phyloP scores from a whole-genome alignment of 1,140 invertebrate genomes.

The Panagrolaimus sp. region DNA sequence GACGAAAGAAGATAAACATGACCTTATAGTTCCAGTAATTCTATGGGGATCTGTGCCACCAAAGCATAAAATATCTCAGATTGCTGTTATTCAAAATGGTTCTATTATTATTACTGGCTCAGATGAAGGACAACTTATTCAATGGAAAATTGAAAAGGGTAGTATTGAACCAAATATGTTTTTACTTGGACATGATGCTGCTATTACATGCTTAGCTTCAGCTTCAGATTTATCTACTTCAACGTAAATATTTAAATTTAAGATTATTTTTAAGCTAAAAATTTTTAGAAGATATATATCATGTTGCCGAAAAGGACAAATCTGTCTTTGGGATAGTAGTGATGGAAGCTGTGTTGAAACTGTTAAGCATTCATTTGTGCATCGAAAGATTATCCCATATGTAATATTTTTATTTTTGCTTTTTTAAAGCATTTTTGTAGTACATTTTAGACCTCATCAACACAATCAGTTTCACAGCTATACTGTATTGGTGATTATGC shows the following conservation, averaged over 20 bases:
- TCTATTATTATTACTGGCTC: slow-evolving; percentile 88
- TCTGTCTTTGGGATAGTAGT: slow-evolving; percentile 93
- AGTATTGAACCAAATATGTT: slow-evolving; percentile 82
- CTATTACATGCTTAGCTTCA: slow-evolving; percentile 79
- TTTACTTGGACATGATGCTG: slow-evolving; percentile 85
- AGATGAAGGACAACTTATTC: slow-evolving; percentile 92
- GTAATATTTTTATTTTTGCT: slow-evolving; percentile 28
- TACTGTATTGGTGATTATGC: slow-evolving; percentile 95
- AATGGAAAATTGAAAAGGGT: slow-evolving; percentile 79
- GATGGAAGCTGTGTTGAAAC: slow-evolving; percentile 91
- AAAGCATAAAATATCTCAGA: slow-evolving; percentile 88
- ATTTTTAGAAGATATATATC: slow-evolving; percentile 46
- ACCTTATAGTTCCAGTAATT: slow-evolving; percentile 86
- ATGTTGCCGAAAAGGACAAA: slow-evolving; percentile 65
- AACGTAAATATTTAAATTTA: slow-evolving; percentile 72
- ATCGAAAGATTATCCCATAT: slow-evolving; percentile 80
- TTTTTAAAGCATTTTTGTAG: neutral
- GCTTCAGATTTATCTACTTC: slow-evolving; percentile 69
- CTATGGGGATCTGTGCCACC: slow-evolving; percentile 90
- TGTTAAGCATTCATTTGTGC: slow-evolving; percentile 78
- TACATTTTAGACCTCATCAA: slow-evolving; percentile 5
- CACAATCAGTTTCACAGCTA: slow-evolving; percentile 64
- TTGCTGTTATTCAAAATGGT: slow-evolving; percentile 83
- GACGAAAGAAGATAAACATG: neutral
- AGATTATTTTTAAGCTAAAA: slow-evolving; percentile 68